A percentile compares a stretch with the other conserved stretches of the same genome.
Conservation (phyloP, 2,888 invertebrate genomes). For the Scelioninae gen. 2 region DNA sequence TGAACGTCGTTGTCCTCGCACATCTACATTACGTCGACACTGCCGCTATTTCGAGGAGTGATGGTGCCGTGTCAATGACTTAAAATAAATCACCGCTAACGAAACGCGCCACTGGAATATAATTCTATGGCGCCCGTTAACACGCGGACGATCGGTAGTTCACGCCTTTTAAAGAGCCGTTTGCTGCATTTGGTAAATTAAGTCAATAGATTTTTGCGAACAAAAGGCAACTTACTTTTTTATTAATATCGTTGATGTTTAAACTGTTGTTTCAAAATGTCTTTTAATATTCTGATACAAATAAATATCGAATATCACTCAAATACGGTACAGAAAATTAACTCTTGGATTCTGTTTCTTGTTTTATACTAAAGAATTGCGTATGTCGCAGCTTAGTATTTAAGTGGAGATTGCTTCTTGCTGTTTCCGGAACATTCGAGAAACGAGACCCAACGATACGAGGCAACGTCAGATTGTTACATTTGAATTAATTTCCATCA, state of each 20-base stretch:
- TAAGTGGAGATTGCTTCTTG: slow-evolving; percentile 71
- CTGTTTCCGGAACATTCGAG: slow-evolving; percentile 83
- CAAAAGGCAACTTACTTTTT: slow-evolving; percentile 7
- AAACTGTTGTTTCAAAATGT: not conserved
- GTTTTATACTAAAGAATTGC: slow-evolving; percentile 74
- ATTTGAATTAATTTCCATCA: no score
- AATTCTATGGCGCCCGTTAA: slow-evolving; percentile 31
- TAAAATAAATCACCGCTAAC: slow-evolving; percentile 23
- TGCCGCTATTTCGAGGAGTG: slow-evolving; percentile 28
- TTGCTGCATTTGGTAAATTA: not conserved
- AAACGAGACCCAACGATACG: slow-evolving; percentile 76
- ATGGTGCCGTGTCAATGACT: not conserved
- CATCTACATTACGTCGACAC: slow-evolving; percentile 1
- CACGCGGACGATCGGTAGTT: slow-evolving; percentile 33
- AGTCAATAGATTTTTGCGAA: no score
- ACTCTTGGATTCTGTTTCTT: slow-evolving; percentile 61
- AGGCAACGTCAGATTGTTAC: slow-evolving; percentile 62
- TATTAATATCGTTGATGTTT: not conserved
- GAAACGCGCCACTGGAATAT: slow-evolving; percentile 13
- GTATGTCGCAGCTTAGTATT: slow-evolving; percentile 71
- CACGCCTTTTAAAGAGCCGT: slow-evolving; percentile 41
- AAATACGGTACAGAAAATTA: slow-evolving; percentile 2
- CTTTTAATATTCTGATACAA: not conserved
- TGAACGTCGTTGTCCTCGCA: slow-evolving; percentile 7
- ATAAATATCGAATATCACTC: not conserved